These are phyloP conservation scores for Agraylea sexmaculata DNA, from an alignment of 1,140 invertebrate genomes.

Conservation along the genomic window DNA sequence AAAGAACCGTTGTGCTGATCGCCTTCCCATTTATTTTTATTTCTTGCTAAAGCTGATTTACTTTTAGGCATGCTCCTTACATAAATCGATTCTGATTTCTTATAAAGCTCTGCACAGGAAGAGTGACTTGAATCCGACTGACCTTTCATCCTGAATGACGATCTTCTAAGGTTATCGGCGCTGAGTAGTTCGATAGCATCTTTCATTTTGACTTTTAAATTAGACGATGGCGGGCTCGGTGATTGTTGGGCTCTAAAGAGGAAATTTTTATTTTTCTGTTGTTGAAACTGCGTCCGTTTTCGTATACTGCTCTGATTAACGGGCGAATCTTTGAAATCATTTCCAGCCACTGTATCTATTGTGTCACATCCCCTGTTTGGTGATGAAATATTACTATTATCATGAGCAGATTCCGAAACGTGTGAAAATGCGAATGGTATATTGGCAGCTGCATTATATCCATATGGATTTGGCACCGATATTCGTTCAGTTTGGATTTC, in stretches of 20 bases:
- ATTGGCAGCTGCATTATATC: constrained; percentile 37
- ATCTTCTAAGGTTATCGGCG: constrained; percentile 17
- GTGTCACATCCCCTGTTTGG: constrained; percentile 17
- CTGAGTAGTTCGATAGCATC: constrained; percentile 19
- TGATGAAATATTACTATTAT: constrained; percentile 12
- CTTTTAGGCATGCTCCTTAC: constrained; percentile 16
- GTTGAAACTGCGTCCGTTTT: constrained; percentile 18
- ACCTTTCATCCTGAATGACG: constrained; percentile 19
- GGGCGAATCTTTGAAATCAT: constrained; percentile 12
- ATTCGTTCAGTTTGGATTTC: constrained; percentile 27
- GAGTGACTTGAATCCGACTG: constrained; percentile 13
- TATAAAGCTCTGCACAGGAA: constrained; percentile 1
- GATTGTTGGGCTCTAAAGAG: constrained; percentile 17
- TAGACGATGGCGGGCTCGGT: constrained; percentile 13
- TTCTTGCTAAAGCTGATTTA: constrained; percentile 10
- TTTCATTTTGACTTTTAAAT: constrained; percentile 14
- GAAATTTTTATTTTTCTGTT: constrained; percentile 19
- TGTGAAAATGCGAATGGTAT: constrained; percentile 38
- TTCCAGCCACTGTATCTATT: constrained; percentile 15
- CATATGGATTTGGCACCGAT: constrained; percentile 27
- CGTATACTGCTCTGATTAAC: constrained; percentile 15
- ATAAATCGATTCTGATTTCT: background rate
- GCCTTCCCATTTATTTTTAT: constrained; percentile 8
- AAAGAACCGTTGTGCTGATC: constrained; percentile 9
- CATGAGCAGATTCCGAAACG: constrained; percentile 13